Percentiles rank a stretch among this genome's conserved stretches.
phyloP scores from a whole-genome alignment of 2,113 vertebrate genomes.

The Lampris megalopsis region DNA sequence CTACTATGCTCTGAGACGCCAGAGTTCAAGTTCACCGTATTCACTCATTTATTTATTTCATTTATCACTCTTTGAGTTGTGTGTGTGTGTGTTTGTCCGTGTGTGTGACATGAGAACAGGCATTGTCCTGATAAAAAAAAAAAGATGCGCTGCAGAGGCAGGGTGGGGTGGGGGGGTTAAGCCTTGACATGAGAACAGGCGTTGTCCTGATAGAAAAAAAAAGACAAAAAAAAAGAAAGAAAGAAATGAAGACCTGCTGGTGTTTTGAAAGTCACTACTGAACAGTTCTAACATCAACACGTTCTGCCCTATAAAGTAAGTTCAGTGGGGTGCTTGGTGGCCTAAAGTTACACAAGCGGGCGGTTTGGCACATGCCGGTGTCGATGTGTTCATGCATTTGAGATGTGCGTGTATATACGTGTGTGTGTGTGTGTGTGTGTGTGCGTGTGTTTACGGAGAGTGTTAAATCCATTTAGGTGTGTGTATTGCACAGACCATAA shows the following conservation, averaged over 20 bases:
- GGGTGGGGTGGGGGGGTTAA: conserved; percentile 3
- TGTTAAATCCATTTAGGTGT: conserved; percentile 47
- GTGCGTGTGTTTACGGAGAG: conserved; percentile 1
- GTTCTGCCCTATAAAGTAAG: conserved; percentile 60
- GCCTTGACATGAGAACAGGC: conserved; percentile 17
- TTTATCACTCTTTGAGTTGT: no score
- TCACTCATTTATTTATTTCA: no score
- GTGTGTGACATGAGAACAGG: no score
- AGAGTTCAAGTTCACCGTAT: no score
- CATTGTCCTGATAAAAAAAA: no score
- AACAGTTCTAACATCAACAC: conserved; percentile 48
- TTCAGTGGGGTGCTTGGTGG: conserved; percentile 35
- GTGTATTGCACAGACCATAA: conserved; percentile 35
- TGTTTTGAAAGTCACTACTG: conserved; percentile 34
- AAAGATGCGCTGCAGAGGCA: background rate
- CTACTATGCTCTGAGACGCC: no score
- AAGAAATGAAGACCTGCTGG: conserved; percentile 7
- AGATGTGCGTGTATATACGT: conserved; percentile 13
- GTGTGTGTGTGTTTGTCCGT: no score
- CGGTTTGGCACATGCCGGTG: conserved; percentile 33
- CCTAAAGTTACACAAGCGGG: conserved; percentile 33
- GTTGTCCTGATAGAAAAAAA: conserved; percentile 5
- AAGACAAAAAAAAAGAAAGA: background rate
- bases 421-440: conserved; percentile 25
- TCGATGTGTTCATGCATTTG: conserved; percentile 35